Evolutionary conservation across 2,113 vertebrate species (phyloP).

Genomic region (Platysteira castanea): DNA sequence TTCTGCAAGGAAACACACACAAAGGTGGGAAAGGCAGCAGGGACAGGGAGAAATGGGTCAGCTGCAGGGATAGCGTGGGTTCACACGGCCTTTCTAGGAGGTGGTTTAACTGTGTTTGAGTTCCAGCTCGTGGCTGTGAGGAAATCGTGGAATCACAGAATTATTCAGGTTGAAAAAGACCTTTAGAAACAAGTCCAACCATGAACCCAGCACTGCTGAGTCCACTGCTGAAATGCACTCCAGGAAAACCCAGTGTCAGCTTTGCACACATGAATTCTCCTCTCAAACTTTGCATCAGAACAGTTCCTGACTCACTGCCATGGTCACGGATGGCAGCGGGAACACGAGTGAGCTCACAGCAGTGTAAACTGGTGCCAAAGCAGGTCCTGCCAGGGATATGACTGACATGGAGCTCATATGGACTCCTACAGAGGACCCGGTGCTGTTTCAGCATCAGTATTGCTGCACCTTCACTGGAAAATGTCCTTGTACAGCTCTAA

Average conservation of each 20-base stretch:
- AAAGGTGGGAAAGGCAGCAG: neutral
- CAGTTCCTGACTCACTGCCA: neutral
- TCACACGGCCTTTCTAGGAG: neutral
- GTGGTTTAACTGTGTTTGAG: neutral
- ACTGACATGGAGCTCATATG: neutral
- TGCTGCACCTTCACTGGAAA: neutral
- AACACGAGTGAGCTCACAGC: neutral
- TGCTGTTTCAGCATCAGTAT: neutral
- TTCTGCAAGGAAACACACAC: neutral
- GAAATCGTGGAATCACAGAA: neutral
- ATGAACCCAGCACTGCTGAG: neutral
- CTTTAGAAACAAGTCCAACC: neutral
- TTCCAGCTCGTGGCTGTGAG: neutral
- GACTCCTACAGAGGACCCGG: neutral
- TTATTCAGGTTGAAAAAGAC: neutral
- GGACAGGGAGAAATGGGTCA: neutral
- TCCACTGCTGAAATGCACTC: neutral
- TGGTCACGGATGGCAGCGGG: neutral
- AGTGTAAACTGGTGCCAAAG: neutral
- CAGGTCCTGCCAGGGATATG: neutral
- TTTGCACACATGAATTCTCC: rapidly evolving
- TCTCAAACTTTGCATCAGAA: rapidly evolving
- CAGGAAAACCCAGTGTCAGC: neutral
- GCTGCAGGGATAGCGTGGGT: rapidly evolving
- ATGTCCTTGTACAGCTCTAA: neutral